Percentiles rank a stretch among this genome's conserved stretches.
phyloP scores from a whole-genome alignment of 2,888 invertebrate genomes.

The Boloria euphrosyne region DNA sequence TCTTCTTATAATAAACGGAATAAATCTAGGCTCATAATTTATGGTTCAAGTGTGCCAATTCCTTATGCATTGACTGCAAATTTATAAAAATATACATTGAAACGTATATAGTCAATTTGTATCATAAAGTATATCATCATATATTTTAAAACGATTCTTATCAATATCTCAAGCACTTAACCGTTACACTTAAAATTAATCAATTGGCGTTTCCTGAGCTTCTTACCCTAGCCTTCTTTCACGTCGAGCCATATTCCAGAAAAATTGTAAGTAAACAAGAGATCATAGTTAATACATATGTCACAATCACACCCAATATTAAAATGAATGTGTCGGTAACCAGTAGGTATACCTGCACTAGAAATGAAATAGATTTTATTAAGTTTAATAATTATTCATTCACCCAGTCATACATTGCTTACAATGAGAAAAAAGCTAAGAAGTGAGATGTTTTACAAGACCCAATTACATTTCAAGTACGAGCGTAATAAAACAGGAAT shows the following conservation, averaged over 20 bases:
- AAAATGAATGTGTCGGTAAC: constrained; percentile 57
- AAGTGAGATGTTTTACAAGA: constrained; percentile 53
- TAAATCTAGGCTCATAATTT: constrained; percentile 54
- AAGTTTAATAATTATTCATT: constrained; percentile 58
- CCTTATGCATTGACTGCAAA: constrained; percentile 73
- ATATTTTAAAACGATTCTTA: constrained; percentile 67
- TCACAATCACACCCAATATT: constrained; percentile 72
- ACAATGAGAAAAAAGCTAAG: constrained; percentile 49
- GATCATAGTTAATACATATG: constrained; percentile 66
- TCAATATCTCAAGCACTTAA: constrained; percentile 72
- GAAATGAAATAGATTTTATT: constrained; percentile 56
- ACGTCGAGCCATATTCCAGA: constrained; percentile 66
- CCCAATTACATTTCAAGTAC: constrained; percentile 35
- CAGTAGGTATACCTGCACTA: constrained; percentile 53
- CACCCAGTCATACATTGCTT: constrained; percentile 65
- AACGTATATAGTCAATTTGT: constrained; percentile 65
- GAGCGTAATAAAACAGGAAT: background rate
- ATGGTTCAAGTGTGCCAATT: constrained; percentile 67
- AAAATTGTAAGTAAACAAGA: constrained; percentile 79
- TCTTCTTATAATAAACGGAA: constrained; percentile 61
- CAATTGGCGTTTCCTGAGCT: constrained; percentile 77
- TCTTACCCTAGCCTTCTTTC: constrained; percentile 54
- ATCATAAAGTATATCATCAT: constrained; percentile 64
- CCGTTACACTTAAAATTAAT: constrained; percentile 63
- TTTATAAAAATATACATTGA: constrained; percentile 78